These are phyloP conservation scores for Harpalus rufipes DNA, from an alignment of 2,888 invertebrate species.

Conservation along the genomic window DNA sequence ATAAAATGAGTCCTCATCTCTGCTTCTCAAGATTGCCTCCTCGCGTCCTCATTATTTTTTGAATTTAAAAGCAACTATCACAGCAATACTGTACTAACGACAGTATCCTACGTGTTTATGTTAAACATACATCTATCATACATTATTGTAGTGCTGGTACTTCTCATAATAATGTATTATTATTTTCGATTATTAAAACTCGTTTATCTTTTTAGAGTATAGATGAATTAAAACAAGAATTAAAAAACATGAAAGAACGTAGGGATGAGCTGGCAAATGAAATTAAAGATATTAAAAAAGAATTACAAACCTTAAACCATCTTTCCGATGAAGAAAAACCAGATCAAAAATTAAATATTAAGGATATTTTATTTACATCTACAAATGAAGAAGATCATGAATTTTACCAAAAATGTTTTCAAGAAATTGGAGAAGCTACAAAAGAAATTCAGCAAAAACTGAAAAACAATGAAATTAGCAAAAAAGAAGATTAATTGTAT, in stretches of 20 bases:
- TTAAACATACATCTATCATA: not conserved
- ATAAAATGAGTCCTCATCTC: no score
- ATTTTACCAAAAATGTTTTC: conserved; percentile 34
- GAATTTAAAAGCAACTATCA: not conserved
- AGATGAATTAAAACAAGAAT: conserved; percentile 9
- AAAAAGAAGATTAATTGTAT: not conserved
- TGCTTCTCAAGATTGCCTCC: no score
- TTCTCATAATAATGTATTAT: not conserved
- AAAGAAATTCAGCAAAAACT: conserved; percentile 43
- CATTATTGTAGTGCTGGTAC: conserved; percentile 1
- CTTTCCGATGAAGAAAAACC: conserved; percentile 2
- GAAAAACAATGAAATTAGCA: not conserved
- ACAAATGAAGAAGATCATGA: conserved; percentile 19
- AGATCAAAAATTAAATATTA: conserved; percentile 25
- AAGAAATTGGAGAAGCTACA: conserved; percentile 24
- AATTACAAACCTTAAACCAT: conserved; percentile 37
- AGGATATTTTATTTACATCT: conserved; percentile 38
- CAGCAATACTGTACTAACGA: not conserved
- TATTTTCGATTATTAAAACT: no score
- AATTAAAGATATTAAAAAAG: conserved; percentile 38
- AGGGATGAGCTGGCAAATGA: conserved; percentile 36
- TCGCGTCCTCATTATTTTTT: no score
- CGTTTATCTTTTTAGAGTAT: conserved; percentile 17
- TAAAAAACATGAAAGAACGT: conserved; percentile 17
- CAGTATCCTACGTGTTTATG: not conserved